Conservation (phyloP, 2,113 vertebrate species). For the Brienomyrus longianalis region DNA sequence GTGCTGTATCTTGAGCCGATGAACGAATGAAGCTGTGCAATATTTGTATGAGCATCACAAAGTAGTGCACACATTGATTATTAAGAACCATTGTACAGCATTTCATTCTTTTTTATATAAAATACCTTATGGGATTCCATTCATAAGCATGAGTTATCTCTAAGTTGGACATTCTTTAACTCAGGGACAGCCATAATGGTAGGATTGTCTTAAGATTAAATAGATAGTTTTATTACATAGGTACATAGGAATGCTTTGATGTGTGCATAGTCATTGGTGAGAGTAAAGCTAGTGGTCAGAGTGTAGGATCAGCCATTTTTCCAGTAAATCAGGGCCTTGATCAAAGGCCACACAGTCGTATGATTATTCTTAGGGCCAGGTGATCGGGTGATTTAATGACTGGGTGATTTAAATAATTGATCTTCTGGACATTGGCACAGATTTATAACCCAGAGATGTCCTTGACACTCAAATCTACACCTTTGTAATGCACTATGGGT, state of each 20-base stretch:
- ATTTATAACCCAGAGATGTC: background rate
- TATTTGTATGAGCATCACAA: background rate
- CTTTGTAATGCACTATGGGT: background rate
- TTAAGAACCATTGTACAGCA: background rate
- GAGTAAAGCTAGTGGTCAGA: background rate
- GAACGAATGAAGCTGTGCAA: background rate
- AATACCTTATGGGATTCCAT: background rate
- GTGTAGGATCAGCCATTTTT: background rate
- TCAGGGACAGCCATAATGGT: background rate
- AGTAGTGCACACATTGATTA: background rate
- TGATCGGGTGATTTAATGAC: background rate
- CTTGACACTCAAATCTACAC: background rate
- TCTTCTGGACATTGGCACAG: background rate
- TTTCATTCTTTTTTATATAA: background rate
- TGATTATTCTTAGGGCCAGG: background rate
- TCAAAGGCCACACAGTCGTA: background rate
- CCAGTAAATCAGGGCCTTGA: background rate
- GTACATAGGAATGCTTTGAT: background rate
- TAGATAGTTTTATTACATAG: background rate
- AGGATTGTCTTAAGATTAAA: background rate
- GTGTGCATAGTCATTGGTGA: background rate
- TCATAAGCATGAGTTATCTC: background rate
- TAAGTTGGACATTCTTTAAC: background rate
- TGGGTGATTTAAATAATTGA: background rate
- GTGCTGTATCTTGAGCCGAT: background rate